Evolutionary conservation across 2,888 invertebrate genomes (phyloP), one percentile per base, ranked within the genome.

Genomic region (Protodeltote pygarga): DNA sequence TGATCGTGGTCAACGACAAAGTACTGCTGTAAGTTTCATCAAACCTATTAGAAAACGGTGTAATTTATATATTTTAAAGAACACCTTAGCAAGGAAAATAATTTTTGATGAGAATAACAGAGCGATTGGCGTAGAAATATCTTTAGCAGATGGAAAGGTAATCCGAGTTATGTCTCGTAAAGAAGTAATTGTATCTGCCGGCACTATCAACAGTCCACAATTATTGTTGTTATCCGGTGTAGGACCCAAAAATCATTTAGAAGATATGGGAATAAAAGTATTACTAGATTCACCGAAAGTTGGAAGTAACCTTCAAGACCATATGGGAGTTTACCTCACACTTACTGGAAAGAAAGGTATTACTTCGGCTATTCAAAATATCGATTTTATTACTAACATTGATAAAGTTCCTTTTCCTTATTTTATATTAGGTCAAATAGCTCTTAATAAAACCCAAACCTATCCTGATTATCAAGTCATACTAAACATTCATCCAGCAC

Each of bases 211-310:
- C 17, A 78, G 69, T 32, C 83, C 83, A 5, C 73, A 81, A 46
- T 24, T 84, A 5, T 35, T 83, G 15, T 80, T 83, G 81, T 40
- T 77, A 5, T 83, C 82, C 1, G 82, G 82, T 2, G 66, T 84
- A 17, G 83, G 83, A 3, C 80, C 77, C 2, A 55, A 54, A 13
- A 25, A 63, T 1, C 71, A 82, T 54, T 59, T 83, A 3, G 13
- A 57, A n/a, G 58, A 73, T 20, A 49, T 65, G 10, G 48, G 58
- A 3, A 79, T 82, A 8, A 17, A 61, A 8, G 55, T 73, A 0
- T 2, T 74, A 1, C 15, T 71, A 3, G 52, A 81, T 50, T 61
- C 66, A 0, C 72, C 75, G 8, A 58, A 65, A 5, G 81, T 83
- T 1, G 83, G 83, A 0, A 31, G 50, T 9, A 76, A 80, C 28